Evolutionary conservation across 2,797 vertebrate species (phyloP), one percentile per base, ranked within the genome.

Genomic region (Oryzias dopingdopingensis): DNA sequence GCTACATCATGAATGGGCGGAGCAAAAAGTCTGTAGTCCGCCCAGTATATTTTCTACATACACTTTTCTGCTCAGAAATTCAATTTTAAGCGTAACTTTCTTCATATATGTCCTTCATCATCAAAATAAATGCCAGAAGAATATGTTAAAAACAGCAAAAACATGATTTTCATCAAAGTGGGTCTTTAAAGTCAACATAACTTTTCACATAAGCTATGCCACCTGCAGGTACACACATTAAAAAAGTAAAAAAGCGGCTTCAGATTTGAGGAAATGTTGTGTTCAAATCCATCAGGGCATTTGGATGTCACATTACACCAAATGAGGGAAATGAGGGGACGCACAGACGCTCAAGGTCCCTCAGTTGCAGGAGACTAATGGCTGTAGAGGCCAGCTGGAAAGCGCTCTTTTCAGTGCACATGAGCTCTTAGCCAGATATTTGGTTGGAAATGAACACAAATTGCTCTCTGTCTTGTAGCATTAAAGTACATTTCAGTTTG

Each of bases 301-400:
- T 59, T 16, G 62, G 67, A 73, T 79, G 72, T 76, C 76, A 56
- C 18, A 77, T 83, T 78, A 78, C 41, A 43, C 22, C 61, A 76
- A 86, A 84, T 74, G 76, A 77, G 70, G 57, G 47, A 49, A 77
- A 84, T 72, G 61, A 77, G 63, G 76, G 61, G 70, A 50, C 56
- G 65, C 59, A 4, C 20, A 24, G 46, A 64, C 70, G 29, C 69
- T 82, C 56, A 24, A 71, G 68, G 70, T 76, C 62, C 67, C 67
- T 24, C 20, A 18, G 69, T 61, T 61, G 61, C 74, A 29, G 64
- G 47, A 74, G 65, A 57, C 65, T 72, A 70, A 83, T 79, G 73
- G 68, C 60, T 17, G 22, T 24, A 26, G 49, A 67, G 65, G 59
- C 23, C 62, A 65, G 57, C 48, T 29, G 26, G 52, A 51, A 29